Evolutionary conservation across 1,140 invertebrate species (phyloP).

Genomic region (Drosophila novamexicana): DNA sequence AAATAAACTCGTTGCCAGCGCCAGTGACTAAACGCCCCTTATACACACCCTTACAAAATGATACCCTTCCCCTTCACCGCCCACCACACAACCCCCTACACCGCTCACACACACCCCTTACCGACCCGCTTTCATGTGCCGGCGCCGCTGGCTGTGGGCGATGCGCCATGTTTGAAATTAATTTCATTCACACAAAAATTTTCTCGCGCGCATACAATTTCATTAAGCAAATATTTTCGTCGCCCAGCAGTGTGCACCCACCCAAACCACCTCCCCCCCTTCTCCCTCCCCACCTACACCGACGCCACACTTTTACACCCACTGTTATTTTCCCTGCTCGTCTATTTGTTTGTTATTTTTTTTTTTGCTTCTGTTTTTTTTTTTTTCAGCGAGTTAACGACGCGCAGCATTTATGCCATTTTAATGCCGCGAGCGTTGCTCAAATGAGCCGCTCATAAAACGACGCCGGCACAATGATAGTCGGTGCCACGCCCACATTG

Average conservation of each 20-base stretch:
- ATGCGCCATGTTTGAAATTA: slow-evolving; percentile 71
- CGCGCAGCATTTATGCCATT: slow-evolving; percentile 71
- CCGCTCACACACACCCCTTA: background rate
- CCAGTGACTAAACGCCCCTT: slow-evolving; percentile 2
- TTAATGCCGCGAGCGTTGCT: slow-evolving; percentile 67
- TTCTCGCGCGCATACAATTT: slow-evolving; percentile 79
- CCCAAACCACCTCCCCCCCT: too few relatives aligned
- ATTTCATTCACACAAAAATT: slow-evolving; percentile 80
- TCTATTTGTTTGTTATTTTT: slow-evolving; percentile 6
- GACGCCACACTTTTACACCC: background rate
- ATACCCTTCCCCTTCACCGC: background rate
- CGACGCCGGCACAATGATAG: slow-evolving; percentile 60
- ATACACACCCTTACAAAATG: slow-evolving; percentile 2
- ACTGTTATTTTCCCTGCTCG: background rate
- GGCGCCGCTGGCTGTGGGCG: slow-evolving; percentile 19
- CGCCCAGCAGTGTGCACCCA: slow-evolving; percentile 44
- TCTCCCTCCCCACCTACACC: background rate
- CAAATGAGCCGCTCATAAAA: slow-evolving; percentile 69
- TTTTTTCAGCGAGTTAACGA: slow-evolving; percentile 63
- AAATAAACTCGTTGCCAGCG: slow-evolving; percentile 69
- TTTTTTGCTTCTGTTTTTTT: slow-evolving; percentile 18
- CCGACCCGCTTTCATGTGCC: slow-evolving; percentile 6
- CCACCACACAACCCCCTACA: too few relatives aligned
- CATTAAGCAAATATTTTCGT: slow-evolving; percentile 81
- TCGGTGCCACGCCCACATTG: slow-evolving; percentile 21